These are phyloP conservation scores for Agrenia bidenticulata DNA, from an alignment of 2,888 invertebrate species.

Conservation along the genomic window DNA sequence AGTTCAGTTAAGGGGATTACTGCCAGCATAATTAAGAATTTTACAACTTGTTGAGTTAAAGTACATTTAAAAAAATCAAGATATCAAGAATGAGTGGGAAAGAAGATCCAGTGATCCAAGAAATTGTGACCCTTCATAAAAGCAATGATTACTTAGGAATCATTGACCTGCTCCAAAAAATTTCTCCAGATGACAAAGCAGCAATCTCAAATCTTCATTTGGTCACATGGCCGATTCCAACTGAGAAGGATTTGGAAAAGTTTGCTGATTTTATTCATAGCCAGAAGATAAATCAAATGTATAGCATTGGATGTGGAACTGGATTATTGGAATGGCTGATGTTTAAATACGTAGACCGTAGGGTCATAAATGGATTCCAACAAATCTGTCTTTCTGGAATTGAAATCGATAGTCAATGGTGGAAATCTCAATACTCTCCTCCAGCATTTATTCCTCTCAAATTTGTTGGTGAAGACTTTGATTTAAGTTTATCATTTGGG, in stretches of 20 bases:
- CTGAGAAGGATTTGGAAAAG: slow-evolving; percentile 65
- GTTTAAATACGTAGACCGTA: slow-evolving; percentile 49
- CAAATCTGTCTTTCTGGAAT: slow-evolving; percentile 52
- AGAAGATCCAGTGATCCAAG: slow-evolving; percentile 7
- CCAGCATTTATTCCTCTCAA: slow-evolving; percentile 21
- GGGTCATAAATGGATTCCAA: background rate
- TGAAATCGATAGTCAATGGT: slow-evolving; percentile 27
- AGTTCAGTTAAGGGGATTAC: no score
- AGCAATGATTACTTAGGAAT: slow-evolving; percentile 1
- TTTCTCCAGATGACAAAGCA: background rate
- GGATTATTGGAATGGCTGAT: slow-evolving; percentile 82
- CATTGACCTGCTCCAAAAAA: background rate
- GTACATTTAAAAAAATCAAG: no score
- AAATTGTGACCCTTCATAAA: slow-evolving; percentile 9
- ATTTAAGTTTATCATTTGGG: slow-evolving; percentile 10
- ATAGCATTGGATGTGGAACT: slow-evolving; percentile 77
- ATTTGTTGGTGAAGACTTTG: slow-evolving; percentile 20
- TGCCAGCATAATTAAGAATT: no score
- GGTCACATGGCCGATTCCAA: slow-evolving; percentile 74
- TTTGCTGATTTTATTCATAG: slow-evolving; percentile 56
- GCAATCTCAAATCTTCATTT: slow-evolving; percentile 17
- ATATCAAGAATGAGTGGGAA: slow-evolving; percentile 17
- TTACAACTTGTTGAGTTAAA: no score
- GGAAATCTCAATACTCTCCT: slow-evolving; percentile 16
- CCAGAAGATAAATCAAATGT: slow-evolving; percentile 55